Evolutionary conservation across 2,113 vertebrate genomes (phyloP), one percentile per base, ranked within the genome.

Genomic region (Callionymus lyra): DNA sequence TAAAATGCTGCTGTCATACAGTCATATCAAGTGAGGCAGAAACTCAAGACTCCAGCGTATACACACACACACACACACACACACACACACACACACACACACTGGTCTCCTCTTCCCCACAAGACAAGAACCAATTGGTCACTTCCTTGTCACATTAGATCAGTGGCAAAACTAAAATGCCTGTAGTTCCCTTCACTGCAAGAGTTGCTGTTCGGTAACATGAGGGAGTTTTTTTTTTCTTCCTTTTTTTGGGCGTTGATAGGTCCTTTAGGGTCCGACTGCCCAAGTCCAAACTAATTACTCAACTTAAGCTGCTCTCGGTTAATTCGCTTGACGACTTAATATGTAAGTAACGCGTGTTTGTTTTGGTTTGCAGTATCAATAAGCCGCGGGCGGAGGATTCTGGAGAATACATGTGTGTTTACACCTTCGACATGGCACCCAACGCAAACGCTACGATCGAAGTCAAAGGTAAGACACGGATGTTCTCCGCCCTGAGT

Each of bases 391-490:
- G 89, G 68, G 86, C 92, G 10, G 94, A 98, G 1, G 90, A 91
- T 68, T 91, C 94, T 6, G 95, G 93, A 18, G 92, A 96, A 72
- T 99, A 99, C 76, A 85, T 92, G 84, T 99, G 95, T 33, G 91
- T 99, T 43, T 99, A 90, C 74, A 85, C 88, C 57, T 97, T 98
- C 66, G 60, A 82, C 44, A 84, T 64, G 59, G 86, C 89, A 8
- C 93, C 92, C 13, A 76, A 88, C 67, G 94, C 90, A 74, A 99
- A 98, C n/a, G 89, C 90, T 46, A 92, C 93, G 63, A 97, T 98
- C 66, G 91, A 97, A 82, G 88, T 99, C 37, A 95, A 93, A 97
- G 93, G 95, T 99, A 92, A 72, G 83, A 45, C 42, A 37, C 15
- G 19, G 27, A 14, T 12, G 8, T 16, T 10, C 19, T 2, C 16